Percentiles rank a stretch among this genome's conserved stretches.
phyloP scores from a whole-genome alignment of 2,888 invertebrate genomes.

The Rhaphigaster nebulosa region DNA sequence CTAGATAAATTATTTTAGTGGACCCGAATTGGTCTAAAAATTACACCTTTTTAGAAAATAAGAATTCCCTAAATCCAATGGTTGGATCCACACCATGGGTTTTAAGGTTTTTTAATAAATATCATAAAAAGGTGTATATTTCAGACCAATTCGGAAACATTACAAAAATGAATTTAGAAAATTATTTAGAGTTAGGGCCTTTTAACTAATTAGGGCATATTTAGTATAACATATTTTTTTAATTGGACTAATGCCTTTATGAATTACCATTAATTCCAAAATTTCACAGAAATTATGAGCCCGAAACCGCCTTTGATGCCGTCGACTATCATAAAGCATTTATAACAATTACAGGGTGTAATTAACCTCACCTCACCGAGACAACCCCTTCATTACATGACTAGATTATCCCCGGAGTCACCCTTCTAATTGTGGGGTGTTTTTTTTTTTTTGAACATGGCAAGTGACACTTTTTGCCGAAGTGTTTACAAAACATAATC shows the following conservation, averaged over 20 bases:
- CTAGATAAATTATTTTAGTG: too few relatives aligned
- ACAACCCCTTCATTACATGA: background rate
- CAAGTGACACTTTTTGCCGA: constrained; percentile 26
- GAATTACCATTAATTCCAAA: background rate
- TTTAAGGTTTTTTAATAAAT: too few relatives aligned
- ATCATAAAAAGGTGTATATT: too few relatives aligned
- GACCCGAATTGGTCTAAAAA: too few relatives aligned
- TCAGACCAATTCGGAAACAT: too few relatives aligned
- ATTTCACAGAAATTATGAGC: background rate
- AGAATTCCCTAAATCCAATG: too few relatives aligned
- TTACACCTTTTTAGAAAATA: too few relatives aligned
- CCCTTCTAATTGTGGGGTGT: constrained; percentile 37
- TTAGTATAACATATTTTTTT: background rate
- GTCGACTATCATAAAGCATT: background rate
- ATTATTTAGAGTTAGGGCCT: too few relatives aligned
- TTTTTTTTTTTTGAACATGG: constrained; percentile 11
- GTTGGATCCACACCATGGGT: too few relatives aligned
- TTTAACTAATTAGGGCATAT: too few relatives aligned
- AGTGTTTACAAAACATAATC: constrained; percentile 42
- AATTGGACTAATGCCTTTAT: background rate
- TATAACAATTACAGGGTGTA: background rate
- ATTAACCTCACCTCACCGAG: background rate
- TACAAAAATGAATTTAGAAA: too few relatives aligned
- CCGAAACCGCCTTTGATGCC: background rate
- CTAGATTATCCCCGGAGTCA: constrained; percentile 10